Conservation (phyloP, 2,113 vertebrate genomes). For the Chelonoidis abingdonii region DNA sequence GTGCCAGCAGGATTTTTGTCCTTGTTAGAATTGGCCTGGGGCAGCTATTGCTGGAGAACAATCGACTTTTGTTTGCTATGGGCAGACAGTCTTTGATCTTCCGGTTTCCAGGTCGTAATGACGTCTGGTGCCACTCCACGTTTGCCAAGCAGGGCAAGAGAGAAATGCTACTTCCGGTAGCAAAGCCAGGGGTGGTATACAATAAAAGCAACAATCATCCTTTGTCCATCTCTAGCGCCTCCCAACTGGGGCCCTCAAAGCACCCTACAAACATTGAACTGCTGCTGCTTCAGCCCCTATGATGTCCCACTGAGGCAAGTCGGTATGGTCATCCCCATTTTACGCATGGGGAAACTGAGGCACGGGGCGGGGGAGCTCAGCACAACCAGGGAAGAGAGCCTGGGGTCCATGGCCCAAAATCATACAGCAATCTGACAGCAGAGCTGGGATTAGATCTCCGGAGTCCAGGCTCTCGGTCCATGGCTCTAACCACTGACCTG, state of each 20-base stretch:
- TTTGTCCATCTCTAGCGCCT: background rate
- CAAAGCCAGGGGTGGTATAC: background rate
- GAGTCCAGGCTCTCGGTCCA: background rate
- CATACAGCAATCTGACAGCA: background rate
- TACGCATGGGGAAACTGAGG: background rate
- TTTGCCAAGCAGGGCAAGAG: background rate
- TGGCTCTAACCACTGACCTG: background rate
- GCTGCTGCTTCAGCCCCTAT: background rate
- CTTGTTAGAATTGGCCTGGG: background rate
- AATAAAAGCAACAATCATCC: background rate
- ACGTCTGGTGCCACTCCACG: background rate
- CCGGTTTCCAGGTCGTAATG: background rate
- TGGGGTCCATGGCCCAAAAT: background rate
- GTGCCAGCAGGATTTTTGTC: background rate
- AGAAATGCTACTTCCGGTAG: background rate
- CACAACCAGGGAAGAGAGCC: background rate
- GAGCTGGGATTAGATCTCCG: background rate
- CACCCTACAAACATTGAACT: background rate
- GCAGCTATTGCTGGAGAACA: background rate
- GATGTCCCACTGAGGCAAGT: background rate
- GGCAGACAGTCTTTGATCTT: background rate
- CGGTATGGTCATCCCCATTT: background rate
- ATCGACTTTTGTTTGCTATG: background rate
- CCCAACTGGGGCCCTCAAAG: background rate
- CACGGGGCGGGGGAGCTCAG: accelerated